Conservation (phyloP, 23 tunicate species). For the Trididemnum nubilum region DNA sequence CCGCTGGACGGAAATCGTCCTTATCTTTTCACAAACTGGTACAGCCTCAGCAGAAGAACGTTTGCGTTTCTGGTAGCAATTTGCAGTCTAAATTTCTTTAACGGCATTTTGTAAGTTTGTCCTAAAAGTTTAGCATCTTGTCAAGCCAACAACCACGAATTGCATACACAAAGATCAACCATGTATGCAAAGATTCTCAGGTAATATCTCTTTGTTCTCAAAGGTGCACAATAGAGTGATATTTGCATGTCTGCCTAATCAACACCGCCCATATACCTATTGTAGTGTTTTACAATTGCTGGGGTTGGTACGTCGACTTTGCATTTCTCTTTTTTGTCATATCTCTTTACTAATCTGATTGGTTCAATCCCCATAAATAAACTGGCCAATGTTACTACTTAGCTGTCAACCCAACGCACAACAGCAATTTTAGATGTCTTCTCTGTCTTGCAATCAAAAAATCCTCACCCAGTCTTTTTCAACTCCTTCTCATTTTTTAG, state of each 20-base stretch:
- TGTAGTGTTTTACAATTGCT: no score
- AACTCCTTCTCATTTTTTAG: background rate
- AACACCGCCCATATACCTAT: background rate
- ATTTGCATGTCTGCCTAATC: background rate
- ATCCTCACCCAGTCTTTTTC: background rate
- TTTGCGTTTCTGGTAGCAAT: background rate
- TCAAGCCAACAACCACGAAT: background rate
- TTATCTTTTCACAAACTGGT: background rate
- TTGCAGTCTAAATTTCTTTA: background rate
- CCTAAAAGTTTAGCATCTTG: background rate
- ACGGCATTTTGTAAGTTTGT: background rate
- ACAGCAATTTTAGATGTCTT: background rate
- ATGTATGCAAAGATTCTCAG: background rate
- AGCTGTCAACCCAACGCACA: background rate
- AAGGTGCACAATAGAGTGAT: background rate
- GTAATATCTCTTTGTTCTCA: background rate
- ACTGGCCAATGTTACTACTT: background rate
- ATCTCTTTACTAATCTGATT: background rate
- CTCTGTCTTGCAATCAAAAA: no score
- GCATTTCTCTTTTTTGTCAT: background rate
- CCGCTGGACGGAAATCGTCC: background rate
- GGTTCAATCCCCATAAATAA: background rate
- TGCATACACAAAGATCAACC: no score
- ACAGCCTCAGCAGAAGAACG: background rate
- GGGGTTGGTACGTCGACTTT: background rate